phyloP scores from a whole-genome alignment of 2,888 invertebrate species.

The Nomada ruficornis region DNA sequence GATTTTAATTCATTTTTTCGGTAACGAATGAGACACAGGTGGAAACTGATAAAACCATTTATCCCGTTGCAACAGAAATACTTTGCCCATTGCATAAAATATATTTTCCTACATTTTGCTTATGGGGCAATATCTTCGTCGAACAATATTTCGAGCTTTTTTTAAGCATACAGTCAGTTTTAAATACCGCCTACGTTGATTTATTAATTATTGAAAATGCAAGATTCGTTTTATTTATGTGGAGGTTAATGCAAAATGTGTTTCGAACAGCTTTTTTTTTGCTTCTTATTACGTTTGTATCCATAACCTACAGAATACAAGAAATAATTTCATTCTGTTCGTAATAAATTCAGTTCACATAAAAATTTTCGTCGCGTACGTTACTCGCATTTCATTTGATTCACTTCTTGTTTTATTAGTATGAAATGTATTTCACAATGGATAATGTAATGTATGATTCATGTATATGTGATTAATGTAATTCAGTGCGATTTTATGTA shows the following conservation, averaged over 20 bases:
- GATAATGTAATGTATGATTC: background rate
- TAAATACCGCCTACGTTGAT: background rate
- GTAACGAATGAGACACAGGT: background rate
- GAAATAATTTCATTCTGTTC: background rate
- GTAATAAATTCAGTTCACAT: constrained; percentile 5
- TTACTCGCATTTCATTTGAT: constrained; percentile 6
- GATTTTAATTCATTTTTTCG: background rate
- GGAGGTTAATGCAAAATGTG: constrained; percentile 31
- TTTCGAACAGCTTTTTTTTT: constrained; percentile 6
- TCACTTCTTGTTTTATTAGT: background rate
- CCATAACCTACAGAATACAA: constrained; percentile 37
- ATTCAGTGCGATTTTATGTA: constrained; percentile 5
- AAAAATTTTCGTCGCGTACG: constrained; percentile 1
- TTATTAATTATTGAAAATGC: background rate
- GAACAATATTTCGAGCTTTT: background rate
- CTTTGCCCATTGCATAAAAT: constrained; percentile 4
- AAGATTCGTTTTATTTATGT: constrained; percentile 9
- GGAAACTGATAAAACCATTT: background rate
- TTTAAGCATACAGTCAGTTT: background rate
- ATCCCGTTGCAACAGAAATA: constrained; percentile 11
- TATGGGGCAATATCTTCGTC: background rate
- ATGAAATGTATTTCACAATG: background rate
- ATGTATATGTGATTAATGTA: background rate
- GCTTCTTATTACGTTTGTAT: background rate
- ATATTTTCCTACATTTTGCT: background rate